Evolutionary conservation across 1,140 invertebrate species (phyloP), one percentile per base, ranked within the genome.

Genomic region (Kradibia gibbosae): DNA sequence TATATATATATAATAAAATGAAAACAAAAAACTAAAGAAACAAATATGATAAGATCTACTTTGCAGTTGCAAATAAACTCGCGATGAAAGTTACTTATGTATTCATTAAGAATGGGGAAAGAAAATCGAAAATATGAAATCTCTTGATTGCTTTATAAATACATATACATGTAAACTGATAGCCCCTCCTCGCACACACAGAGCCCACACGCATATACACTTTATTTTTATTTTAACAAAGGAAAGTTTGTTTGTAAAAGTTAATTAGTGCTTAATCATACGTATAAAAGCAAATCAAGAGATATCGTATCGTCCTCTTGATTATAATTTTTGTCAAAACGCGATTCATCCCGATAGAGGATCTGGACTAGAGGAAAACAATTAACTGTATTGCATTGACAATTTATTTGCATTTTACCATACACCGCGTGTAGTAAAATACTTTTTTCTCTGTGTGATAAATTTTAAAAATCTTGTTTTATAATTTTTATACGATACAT

Each of bases 401-500:
- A 75, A 78, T 65, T 72, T 34, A 53, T 71, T 73, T 78, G 75
- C 80, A 73, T 81, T n/a, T n/a, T 75, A 81, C 65, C 48, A n/a
- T 62, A 77, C 42, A 28, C 73, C 36, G 28, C 34, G 55, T 78
- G 53, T 75, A 76, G 75, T 78, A 77, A 60, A 70, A 62, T 81
- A 78, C 34, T 71, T 81, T 78, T 76, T 73, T 42, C 74, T 78
- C 67, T 82, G 73, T 67, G 50, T 57, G 48, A 82, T 78, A 78
- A 81, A 82, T 82, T 82, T 80, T 82, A 73, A 78, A 82, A 82
- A 82, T 36, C 55, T 78, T 82, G 75, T 82, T 82, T 82, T 82
- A 82, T 82, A 77, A 82, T 82, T 82, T 82, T 82, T 78, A 78
- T 82, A 82, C 20, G 50, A 55, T 70, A 72, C 22, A 60, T 72